Evolutionary conservation across 2,797 vertebrate genomes (phyloP), one percentile per base, ranked within the genome.

Genomic region (Spea hammondii): DNA sequence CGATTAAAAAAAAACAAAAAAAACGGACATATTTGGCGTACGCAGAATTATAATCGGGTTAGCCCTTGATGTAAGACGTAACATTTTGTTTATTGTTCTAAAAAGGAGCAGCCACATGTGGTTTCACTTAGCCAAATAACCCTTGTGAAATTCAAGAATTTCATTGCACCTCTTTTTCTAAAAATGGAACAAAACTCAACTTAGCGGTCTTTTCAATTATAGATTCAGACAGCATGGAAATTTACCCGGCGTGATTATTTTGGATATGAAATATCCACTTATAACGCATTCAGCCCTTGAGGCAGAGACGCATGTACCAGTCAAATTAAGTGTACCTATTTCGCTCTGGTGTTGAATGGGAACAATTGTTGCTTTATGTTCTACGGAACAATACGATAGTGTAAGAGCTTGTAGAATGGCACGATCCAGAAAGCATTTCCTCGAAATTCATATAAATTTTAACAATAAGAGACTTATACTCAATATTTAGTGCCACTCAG

Each of bases 41-140:
- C 32, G 32, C 32, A 32, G 32, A 7, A 53, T 53, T 7, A 73
- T 67, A 79, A 73, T 74, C 72, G 44, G n/a, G 60, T 65, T 76
- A 76, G 53, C 55, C 74, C 69, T 80, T 59, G 73, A 71, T 71
- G 13, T 72, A 72, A 32, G 54, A 51, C 55, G 50, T 72, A 65
- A 54, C 51, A 47, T 50, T 60, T 51, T 76, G 69, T 80, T 80
- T 76, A 76, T 76, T 76, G 79, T 72, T 71, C 46, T 45, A 72
- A 57, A 70, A 66, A 17, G 14, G 72, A 76, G 62, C 14, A 45
- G 54, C 54, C 47, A 46, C 51, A 76, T 76, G 74, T 76, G 74
- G 62, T 80, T 80, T 76, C 17, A 60, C 47, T 80, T 76, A 80
- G 13, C 11, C 66, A 51, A 76, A 70, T 55, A 8, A 67, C 46